Percentiles rank a stretch among this genome's conserved stretches.
Evolutionary conservation across 2,797 vertebrate genomes (phyloP).

Genomic region (Trachurus trachurus): DNA sequence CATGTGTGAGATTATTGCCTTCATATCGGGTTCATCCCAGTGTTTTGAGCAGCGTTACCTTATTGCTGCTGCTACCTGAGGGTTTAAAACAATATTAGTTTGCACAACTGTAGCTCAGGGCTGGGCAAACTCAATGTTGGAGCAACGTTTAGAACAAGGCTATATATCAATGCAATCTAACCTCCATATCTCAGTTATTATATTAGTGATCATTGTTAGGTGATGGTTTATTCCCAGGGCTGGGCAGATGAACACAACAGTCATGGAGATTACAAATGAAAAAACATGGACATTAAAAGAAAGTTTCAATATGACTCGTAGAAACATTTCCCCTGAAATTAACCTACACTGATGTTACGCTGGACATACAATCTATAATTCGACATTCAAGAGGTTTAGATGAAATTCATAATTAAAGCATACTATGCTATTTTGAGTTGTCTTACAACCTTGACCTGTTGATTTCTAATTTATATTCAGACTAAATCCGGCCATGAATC

Average conservation of each 20-base stretch:
- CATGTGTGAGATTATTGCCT: conserved; percentile 12
- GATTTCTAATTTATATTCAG: neutral
- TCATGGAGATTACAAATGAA: neutral
- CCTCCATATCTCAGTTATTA: neutral
- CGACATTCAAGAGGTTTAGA: neutral
- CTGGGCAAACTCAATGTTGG: neutral
- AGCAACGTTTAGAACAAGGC: neutral
- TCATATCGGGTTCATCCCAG: neutral
- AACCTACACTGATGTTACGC: neutral
- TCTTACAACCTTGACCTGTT: neutral
- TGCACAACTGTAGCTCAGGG: conserved; percentile 3
- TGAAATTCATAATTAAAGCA: neutral
- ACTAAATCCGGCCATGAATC: conserved; percentile 10
- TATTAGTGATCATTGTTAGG: neutral
- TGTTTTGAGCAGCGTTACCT: conserved; percentile 1
- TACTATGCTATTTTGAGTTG: neutral
- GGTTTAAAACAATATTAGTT: neutral
- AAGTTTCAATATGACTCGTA: neutral
- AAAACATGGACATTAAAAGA: neutral
- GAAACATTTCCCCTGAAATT: neutral
- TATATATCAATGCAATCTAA: neutral
- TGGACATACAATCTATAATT: too few relatives aligned
- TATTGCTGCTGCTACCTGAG: neutral
- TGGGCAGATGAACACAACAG: neutral
- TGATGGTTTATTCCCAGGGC: neutral